Conservation (phyloP, 2,888 invertebrate species). For the Icerya purchasi region DNA sequence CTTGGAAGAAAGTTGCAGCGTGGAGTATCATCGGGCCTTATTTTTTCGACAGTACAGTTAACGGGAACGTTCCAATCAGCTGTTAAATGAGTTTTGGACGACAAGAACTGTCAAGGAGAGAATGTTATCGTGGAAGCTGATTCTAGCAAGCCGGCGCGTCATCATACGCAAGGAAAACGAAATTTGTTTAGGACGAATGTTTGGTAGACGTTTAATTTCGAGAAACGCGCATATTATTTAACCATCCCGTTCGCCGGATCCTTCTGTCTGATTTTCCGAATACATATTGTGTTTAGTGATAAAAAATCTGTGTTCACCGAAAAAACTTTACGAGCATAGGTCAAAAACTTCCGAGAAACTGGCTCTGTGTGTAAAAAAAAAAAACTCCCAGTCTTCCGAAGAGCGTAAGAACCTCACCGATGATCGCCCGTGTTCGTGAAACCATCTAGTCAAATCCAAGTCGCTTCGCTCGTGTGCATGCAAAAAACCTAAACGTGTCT, state of each 20-base stretch:
- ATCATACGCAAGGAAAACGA: not conserved
- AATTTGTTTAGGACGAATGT: not conserved
- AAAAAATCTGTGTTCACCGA: too few species aligned
- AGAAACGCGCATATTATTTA: not conserved
- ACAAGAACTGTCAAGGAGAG: not conserved
- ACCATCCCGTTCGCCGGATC: too few species aligned
- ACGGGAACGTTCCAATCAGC: not conserved
- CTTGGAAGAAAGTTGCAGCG: not conserved
- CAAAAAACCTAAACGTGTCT: not conserved
- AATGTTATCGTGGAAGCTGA: not conserved
- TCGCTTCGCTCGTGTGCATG: too few species aligned
- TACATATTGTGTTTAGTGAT: too few species aligned
- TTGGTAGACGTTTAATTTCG: not conserved
- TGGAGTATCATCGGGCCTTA: not conserved
- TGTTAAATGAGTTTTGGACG: not conserved
- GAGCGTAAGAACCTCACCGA: not conserved
- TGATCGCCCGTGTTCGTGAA: not conserved
- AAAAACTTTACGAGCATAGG: too few species aligned
- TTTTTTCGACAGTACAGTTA: not conserved
- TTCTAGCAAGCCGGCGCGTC: not conserved
- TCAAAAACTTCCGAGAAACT: too few species aligned
- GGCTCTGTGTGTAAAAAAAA: too few species aligned
- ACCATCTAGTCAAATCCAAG: too few species aligned
- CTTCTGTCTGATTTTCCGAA: too few species aligned
- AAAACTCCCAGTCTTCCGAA: too few species aligned